A percentile compares a stretch with the other conserved stretches of the same genome.
These are phyloP conservation scores for Actenoides lindsayi DNA, from an alignment of 2,113 vertebrate genomes.

Conservation along the genomic window DNA sequence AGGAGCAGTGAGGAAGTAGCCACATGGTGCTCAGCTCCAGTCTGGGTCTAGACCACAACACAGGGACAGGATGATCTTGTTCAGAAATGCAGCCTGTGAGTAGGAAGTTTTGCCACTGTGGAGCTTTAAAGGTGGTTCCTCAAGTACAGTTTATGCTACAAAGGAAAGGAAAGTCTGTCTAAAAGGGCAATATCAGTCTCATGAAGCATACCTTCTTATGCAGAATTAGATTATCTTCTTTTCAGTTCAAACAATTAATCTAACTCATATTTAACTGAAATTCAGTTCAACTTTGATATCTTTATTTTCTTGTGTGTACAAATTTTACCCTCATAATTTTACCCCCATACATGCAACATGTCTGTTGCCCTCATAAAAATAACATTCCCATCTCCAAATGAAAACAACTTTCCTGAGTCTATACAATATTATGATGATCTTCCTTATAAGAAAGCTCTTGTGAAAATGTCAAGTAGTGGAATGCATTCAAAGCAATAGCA, in stretches of 20 bases:
- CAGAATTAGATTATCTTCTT: not conserved
- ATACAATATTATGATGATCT: not conserved
- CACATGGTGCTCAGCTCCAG: too few species aligned
- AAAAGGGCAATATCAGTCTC: not conserved
- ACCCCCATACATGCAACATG: fast-evolving
- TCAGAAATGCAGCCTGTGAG: not conserved
- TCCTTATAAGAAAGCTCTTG: not conserved
- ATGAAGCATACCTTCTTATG: not conserved
- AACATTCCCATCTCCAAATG: not conserved
- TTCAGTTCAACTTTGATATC: not conserved
- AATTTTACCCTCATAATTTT: not conserved
- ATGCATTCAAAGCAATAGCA: not conserved
- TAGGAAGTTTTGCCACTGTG: not conserved
- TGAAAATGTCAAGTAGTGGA: not conserved
- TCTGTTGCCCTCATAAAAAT: not conserved
- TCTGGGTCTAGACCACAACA: too few species aligned
- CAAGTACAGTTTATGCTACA: not conserved
- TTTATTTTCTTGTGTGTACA: not conserved
- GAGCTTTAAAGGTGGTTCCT: not conserved
- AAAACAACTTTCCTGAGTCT: not conserved
- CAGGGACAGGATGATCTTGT: not conserved
- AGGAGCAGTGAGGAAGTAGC: too few species aligned
- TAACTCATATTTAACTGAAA: not conserved
- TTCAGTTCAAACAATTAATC: not conserved
- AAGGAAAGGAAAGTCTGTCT: not conserved